Percentiles rank a stretch among this genome's conserved stretches.
Conservation (phyloP, 2,888 invertebrate species). For the Nyleta sp. region DNA sequence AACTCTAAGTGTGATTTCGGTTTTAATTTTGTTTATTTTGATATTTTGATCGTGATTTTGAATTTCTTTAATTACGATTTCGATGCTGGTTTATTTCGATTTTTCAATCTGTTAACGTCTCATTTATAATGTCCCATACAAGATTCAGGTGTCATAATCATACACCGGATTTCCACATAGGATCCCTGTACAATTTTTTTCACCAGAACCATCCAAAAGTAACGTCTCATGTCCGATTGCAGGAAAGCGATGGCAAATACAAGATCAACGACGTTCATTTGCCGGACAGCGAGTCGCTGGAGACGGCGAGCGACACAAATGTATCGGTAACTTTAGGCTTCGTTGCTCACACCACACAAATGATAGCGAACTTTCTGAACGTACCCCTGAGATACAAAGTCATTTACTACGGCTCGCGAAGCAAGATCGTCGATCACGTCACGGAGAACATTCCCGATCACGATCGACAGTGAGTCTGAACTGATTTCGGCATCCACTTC, state of each 20-base stretch:
- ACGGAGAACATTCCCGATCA: conserved; percentile 87
- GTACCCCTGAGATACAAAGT: conserved; percentile 94
- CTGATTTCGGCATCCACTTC: not conserved
- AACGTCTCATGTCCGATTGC: no score
- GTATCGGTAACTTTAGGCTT: conserved; percentile 94
- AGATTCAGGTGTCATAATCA: no score
- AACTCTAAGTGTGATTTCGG: no score
- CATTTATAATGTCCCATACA: no score
- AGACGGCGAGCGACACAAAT: conserved; percentile 85
- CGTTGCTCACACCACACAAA: conserved; percentile 91
- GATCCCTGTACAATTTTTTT: no score
- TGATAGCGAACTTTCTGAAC: conserved; percentile 92
- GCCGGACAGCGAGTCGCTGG: conserved; percentile 86
- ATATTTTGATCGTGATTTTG: no score
- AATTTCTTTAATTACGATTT: no score
- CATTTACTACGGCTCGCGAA: conserved; percentile 91
- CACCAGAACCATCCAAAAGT: no score
- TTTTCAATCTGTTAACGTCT: no score
- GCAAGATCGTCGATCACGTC: conserved; percentile 91
- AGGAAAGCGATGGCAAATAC: conserved; percentile 84
- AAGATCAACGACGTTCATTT: conserved; percentile 88
- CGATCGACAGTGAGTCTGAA: conserved; percentile 85
- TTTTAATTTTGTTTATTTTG: no score
- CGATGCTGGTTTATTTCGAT: no score
- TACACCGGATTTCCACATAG: no score